Evolutionary conservation across 2,888 invertebrate genomes (phyloP).

Genomic region (Chrysomela aeneicollis): DNA sequence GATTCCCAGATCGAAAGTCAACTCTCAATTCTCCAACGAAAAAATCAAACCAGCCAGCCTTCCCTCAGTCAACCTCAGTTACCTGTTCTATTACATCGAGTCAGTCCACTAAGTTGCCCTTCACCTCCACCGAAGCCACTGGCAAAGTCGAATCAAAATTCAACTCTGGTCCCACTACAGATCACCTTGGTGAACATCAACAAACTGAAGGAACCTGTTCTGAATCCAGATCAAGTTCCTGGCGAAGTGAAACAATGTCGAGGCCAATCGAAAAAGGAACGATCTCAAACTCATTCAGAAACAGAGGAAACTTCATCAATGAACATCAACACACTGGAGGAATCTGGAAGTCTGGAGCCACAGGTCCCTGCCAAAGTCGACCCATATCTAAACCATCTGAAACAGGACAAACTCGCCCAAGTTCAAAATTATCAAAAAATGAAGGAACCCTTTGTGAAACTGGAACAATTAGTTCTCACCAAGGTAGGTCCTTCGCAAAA

Average conservation of each 20-base stretch:
- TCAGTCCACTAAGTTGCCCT: not conserved
- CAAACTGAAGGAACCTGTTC: conserved; percentile 15
- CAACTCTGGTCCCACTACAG: conserved; percentile 13
- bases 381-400: not conserved
- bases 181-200: conserved; percentile 26
- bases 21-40: not conserved
- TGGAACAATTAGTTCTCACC: not conserved
- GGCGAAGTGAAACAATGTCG: not conserved
- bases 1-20: not conserved
- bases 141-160: conserved; percentile 7
- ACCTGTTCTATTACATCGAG: not conserved
- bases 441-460: not conserved
- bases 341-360: not conserved
- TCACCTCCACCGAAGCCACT: conserved; percentile 8
- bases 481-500: not conserved
- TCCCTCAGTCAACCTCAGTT: not conserved
- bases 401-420: not conserved
- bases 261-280: conserved; percentile 14
- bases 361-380: not conserved
- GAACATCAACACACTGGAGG: not conserved
- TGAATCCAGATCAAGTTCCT: conserved; percentile 6
- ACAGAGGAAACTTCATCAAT: not conserved
- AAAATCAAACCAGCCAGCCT: conserved; percentile 9
- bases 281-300: not conserved
- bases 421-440: not conserved